Conservation (phyloP, 2,888 invertebrate genomes). For the Campoletis raptor region DNA sequence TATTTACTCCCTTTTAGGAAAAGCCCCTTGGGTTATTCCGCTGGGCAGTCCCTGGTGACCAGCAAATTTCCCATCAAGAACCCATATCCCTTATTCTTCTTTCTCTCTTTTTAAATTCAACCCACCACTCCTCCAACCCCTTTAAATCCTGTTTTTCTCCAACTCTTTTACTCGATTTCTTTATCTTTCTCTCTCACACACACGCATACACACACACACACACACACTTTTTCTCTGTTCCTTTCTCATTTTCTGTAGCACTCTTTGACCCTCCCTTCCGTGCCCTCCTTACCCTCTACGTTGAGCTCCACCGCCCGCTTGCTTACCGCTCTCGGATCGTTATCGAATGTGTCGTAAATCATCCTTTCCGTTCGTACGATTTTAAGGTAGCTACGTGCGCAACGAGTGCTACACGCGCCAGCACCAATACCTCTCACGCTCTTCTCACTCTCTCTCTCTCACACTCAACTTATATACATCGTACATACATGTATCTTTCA, state of each 20-base stretch:
- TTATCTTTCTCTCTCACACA: conserved; percentile 1
- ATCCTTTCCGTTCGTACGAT: conserved; percentile 68
- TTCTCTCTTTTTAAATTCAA: conserved; percentile 33
- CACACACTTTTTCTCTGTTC: conserved; percentile 5
- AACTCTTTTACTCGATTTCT: conserved; percentile 24
- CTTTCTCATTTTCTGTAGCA: conserved; percentile 32
- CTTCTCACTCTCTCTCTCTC: conserved; percentile 11
- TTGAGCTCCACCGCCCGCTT: conserved; percentile 52
- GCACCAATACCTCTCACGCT: conserved; percentile 52
- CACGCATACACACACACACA: too few species aligned
- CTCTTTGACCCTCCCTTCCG: conserved; percentile 37
- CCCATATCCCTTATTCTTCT: conserved; percentile 19
- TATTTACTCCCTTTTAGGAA: conserved; percentile 47
- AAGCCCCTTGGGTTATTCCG: conserved; percentile 45
- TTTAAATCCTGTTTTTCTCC: conserved; percentile 42
- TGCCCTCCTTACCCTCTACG: conserved; percentile 18
- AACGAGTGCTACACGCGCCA: conserved; percentile 67
- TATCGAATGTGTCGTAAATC: conserved; percentile 77
- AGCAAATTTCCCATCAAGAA: conserved; percentile 56
- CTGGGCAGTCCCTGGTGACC: conserved; percentile 41
- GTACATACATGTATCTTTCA: conserved; percentile 18
- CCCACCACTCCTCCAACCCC: conserved; percentile 29
- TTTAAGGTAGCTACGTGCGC: conserved; percentile 70
- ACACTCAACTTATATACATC: conserved; percentile 5
- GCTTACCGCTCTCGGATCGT: conserved; percentile 70